Base-by-base conservation (phyloP, 92 coral and sea anemone species). In the Zoanthus solanderi region DNA sequence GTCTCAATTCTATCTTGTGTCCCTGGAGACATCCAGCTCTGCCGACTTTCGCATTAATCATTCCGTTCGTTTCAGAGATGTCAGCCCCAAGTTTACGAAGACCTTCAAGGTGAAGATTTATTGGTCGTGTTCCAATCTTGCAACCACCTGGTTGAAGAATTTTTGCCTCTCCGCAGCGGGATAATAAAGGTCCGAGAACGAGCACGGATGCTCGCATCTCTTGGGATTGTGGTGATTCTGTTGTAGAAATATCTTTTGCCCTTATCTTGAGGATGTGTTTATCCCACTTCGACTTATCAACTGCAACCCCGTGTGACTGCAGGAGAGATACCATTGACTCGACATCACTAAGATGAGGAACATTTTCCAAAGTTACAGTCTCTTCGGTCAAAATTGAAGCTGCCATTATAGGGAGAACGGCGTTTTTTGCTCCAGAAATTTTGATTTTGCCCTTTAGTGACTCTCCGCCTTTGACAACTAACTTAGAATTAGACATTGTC, bases 341-440 rank as follows among this genome's bases (percentile, higher is more conserved):
- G 14, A 90, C 89, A 44, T 90, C 92, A 18, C 76, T 60, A 9
- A 90, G 71, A 30, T 47, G 44, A 9, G 92, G 92, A 61, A 90
- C 90, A 63, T 90, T 90, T 7, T 4, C 0, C 9, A 90, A 60
- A 7, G 16, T 69, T 44, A 90, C 87, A 2, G 54, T 18, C n/a
- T 86, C 7, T 6, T 74, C 47, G 7, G 89, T 68, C 42, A 90
- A 77, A 5, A 90, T 58, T 56, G 89, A 79, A 30, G 92, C 92
- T 10, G 92, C 92, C 90, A 90, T 79, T 14, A 71, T 18, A 0
- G 92, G 89, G 2, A 90, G 82, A 31, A 84, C 83, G 50, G 92
- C 89, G 12, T 90, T 90, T 79, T 90, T 90, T 30, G 92, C 86
- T 15, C 92, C 92, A 9, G 92, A 85, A 44, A 90, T 86, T 44